These are phyloP conservation scores for Achatina immaculata DNA, from an alignment of 1,140 invertebrate species.

Conservation along the genomic window DNA sequence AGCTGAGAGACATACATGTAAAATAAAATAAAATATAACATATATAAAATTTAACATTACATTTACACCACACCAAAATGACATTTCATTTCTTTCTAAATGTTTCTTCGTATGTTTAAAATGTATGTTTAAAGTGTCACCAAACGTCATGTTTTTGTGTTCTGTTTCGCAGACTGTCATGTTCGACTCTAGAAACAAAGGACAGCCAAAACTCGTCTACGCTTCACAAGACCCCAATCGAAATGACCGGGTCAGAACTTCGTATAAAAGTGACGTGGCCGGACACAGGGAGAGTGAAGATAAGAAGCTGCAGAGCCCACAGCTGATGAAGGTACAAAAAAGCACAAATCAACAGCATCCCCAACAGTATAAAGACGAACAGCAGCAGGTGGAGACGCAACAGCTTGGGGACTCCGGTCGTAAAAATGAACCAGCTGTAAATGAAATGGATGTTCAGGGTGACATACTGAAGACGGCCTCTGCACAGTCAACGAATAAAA, in stretches of 20 bases:
- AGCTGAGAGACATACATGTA: no score
- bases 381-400: not conserved
- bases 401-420: not conserved
- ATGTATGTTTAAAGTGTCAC: no score
- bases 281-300: not conserved
- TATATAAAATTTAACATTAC: no score
- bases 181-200: not conserved
- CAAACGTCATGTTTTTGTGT: no score
- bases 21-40: no score
- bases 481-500: not conserved
- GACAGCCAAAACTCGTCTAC: not conserved
- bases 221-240: not conserved
- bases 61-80: no score
- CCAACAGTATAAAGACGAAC: not conserved
- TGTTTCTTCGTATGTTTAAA: no score
- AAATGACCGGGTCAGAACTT: not conserved
- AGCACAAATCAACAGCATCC: not conserved
- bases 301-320: not conserved
- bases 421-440: not conserved
- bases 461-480: not conserved
- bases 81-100: no score
- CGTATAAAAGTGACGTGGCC: not conserved
- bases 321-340: not conserved
- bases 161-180: not conserved
- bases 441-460: not conserved